Evolutionary conservation across 1,140 invertebrate species (phyloP).

Genomic region (Drosophila malerkotliana): DNA sequence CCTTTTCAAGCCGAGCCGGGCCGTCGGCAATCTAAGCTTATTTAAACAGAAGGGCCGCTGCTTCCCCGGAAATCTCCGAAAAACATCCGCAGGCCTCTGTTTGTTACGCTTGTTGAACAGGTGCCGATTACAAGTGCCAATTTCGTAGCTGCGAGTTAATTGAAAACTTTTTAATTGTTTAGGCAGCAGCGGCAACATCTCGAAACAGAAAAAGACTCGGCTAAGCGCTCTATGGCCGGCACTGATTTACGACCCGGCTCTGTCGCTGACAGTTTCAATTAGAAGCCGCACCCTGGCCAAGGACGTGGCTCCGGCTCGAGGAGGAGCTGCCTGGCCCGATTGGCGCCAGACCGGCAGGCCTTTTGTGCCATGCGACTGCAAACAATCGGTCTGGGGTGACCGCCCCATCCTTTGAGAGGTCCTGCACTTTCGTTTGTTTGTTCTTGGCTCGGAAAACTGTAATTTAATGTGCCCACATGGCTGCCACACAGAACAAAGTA

Average conservation of each 20-base stretch:
- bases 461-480: constrained; percentile 50
- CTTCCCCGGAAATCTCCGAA: constrained; percentile 10
- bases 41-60: constrained; percentile 45
- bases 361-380: constrained; percentile 30
- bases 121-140: constrained; percentile 81
- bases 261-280: constrained; percentile 79
- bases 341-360: constrained; percentile 22
- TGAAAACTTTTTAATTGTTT: constrained; percentile 80
- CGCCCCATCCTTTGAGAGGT: constrained; percentile 30
- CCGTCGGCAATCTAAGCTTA: constrained; percentile 41
- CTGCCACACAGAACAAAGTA: constrained; percentile 20
- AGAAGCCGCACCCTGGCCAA: constrained; percentile 25
- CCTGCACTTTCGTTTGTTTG: constrained; percentile 59
- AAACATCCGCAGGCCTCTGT: constrained; percentile 35
- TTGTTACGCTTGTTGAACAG: constrained; percentile 76
- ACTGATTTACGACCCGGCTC: constrained; percentile 66
- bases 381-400: constrained; percentile 22
- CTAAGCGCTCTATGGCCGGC: constrained; percentile 42
- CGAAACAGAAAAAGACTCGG: constrained; percentile 60
- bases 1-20: neutral
- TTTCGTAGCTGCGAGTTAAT: constrained; percentile 70
- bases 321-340: constrained; percentile 10
- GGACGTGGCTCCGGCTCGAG: constrained; percentile 13
- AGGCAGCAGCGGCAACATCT: constrained; percentile 45
- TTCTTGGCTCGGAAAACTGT: constrained; percentile 54